Evolutionary conservation across 2,888 invertebrate genomes (phyloP).

Genomic region (Amphipoea oculea): DNA sequence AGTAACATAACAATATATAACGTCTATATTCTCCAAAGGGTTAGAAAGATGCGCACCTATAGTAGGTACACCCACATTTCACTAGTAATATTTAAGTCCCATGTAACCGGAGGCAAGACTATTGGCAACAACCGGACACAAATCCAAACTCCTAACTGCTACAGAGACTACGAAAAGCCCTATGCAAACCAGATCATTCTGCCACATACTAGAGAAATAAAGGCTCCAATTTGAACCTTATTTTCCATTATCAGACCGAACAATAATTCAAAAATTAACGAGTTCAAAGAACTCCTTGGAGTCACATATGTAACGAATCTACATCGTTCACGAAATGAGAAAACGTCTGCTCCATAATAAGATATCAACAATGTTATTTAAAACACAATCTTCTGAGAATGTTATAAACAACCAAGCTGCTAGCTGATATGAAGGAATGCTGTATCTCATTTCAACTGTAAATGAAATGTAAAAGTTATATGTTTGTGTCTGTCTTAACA

Average conservation of each 20-base stretch:
- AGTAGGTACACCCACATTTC: too few relatives aligned
- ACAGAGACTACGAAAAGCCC: too few relatives aligned
- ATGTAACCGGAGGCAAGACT: neutral
- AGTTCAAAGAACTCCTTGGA: conserved; percentile 18
- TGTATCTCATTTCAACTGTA: conserved; percentile 7
- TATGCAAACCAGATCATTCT: neutral
- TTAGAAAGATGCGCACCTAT: too few relatives aligned
- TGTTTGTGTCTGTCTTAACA: neutral
- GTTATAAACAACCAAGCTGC: conserved; percentile 4
- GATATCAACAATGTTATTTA: conserved; percentile 31
- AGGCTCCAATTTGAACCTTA: neutral
- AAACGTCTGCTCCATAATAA: conserved; percentile 35
- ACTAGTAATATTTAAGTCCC: neutral
- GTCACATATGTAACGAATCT: conserved; percentile 11
- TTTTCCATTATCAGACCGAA: neutral
- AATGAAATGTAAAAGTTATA: neutral
- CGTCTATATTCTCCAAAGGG: too few relatives aligned
- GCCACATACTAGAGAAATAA: neutral
- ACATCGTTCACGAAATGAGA: conserved; percentile 41
- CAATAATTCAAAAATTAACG: conserved; percentile 21
- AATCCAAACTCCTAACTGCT: too few relatives aligned
- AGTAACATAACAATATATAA: too few relatives aligned
- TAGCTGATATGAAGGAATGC: conserved; percentile 7
- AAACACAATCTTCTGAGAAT: conserved; percentile 29
- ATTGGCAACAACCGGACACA: too few relatives aligned